Percentiles rank a stretch among this genome's conserved stretches.
Evolutionary conservation across 2,797 vertebrate genomes (phyloP).

Genomic region (Diceros bicornis): DNA sequence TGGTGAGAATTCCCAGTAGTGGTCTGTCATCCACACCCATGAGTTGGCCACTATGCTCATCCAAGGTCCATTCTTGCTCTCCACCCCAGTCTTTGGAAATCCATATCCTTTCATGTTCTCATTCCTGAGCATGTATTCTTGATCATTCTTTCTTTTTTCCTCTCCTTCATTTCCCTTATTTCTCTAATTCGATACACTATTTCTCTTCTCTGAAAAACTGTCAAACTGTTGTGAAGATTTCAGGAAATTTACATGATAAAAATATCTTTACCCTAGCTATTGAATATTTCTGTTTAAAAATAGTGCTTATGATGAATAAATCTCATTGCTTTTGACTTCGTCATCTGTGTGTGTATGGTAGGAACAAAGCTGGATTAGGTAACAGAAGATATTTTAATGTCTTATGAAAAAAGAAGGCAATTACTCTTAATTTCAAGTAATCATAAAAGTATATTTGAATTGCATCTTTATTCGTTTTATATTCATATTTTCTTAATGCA

Average conservation of each 20-base stretch:
- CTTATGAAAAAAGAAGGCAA: not conserved
- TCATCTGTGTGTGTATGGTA: not conserved
- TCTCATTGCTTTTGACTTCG: not conserved
- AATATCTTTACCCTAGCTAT: not conserved
- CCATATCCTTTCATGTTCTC: not conserved
- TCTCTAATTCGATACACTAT: not conserved
- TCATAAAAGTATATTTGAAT: constrained; percentile 51
- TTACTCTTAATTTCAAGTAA: not conserved
- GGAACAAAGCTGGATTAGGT: constrained; percentile 33
- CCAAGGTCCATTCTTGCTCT: not conserved
- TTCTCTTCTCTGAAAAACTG: not conserved
- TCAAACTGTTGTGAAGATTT: not conserved
- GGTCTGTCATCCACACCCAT: not conserved
- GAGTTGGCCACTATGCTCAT: not conserved
- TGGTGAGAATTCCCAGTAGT: not conserved
- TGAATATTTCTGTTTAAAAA: constrained; percentile 45
- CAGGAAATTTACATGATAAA: not conserved
- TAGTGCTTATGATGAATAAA: not conserved
- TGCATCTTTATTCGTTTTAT: constrained; percentile 19
- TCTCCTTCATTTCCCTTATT: not conserved
- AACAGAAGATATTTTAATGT: not conserved
- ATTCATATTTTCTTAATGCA: constrained; percentile 48
- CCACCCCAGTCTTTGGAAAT: not conserved
- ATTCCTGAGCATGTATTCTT: not conserved
- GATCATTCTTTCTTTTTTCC: not conserved